Percentiles rank a stretch among this genome's conserved stretches.
Evolutionary conservation across 1,140 invertebrate species (phyloP).

Genomic region (Sinonovacula constricta): DNA sequence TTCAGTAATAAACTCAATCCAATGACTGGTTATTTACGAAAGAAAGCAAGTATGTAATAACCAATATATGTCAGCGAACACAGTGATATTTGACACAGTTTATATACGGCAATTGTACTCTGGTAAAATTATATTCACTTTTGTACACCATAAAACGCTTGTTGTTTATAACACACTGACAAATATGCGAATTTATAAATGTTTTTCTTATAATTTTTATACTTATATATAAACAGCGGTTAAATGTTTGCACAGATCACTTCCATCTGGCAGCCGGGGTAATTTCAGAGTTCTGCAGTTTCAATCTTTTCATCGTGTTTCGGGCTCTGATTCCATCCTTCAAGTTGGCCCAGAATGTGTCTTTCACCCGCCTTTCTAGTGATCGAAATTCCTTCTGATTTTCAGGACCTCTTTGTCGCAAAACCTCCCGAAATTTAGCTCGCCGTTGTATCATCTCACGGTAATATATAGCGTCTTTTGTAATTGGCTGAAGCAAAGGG

Average conservation of each 20-base stretch:
- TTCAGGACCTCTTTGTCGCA: constrained; percentile 25
- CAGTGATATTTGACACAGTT: too few species aligned
- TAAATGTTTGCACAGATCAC: constrained; percentile 11
- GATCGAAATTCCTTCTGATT: constrained; percentile 28
- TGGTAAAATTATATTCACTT: too few species aligned
- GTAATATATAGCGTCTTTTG: constrained; percentile 47
- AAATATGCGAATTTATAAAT: too few species aligned
- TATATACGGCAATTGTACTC: too few species aligned
- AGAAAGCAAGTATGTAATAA: too few species aligned
- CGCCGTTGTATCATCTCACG: constrained; percentile 52
- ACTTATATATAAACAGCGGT: too few species aligned
- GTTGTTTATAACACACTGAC: too few species aligned
- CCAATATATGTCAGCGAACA: too few species aligned
- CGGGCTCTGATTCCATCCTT: constrained; percentile 31
- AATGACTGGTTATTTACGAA: too few species aligned
- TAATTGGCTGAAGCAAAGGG: constrained; percentile 47
- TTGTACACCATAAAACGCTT: too few species aligned
- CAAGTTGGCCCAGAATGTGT: constrained; percentile 39
- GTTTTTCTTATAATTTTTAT: too few species aligned
- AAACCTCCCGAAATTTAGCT: constrained; percentile 19
- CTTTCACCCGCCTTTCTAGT: constrained; percentile 32
- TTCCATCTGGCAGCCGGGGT: constrained; percentile 40
- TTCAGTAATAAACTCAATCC: too few species aligned
- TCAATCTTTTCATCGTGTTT: constrained; percentile 45
- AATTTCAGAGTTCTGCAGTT: constrained; percentile 30